Conservation (phyloP, 2,888 invertebrate species). For the Heliconius ismenius region DNA sequence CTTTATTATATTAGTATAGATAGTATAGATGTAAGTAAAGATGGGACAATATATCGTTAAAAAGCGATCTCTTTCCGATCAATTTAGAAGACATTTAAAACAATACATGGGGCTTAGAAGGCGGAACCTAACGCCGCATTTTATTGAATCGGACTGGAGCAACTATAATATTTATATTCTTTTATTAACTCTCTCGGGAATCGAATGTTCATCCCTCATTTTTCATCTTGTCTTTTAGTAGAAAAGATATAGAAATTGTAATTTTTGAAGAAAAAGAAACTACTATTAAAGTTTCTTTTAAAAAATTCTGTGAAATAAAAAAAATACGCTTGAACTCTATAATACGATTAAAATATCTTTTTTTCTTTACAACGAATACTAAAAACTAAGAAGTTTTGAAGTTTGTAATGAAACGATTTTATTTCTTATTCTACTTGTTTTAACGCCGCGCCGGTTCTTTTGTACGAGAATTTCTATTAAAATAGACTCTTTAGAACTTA, state of each 20-base stretch:
- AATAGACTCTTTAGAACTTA: background rate
- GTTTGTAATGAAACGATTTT: conserved; percentile 8
- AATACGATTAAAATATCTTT: conserved; percentile 2
- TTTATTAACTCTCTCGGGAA: background rate
- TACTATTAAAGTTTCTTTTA: too few relatives aligned
- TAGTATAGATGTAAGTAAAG: background rate
- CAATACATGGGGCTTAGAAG: background rate
- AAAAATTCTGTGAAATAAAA: too few relatives aligned
- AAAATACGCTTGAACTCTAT: background rate
- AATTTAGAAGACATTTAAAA: background rate
- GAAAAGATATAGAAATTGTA: too few relatives aligned
- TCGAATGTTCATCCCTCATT: background rate
- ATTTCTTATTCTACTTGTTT: conserved; percentile 9
- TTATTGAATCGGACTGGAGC: background rate
- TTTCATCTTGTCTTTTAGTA: too few relatives aligned
- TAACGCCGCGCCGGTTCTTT: background rate
- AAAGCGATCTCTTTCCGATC: too few relatives aligned
- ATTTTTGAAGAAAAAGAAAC: too few relatives aligned
- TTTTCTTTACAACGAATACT: background rate
- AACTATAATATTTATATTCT: background rate
- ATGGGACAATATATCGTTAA: background rate
- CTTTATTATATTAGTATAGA: too few relatives aligned
- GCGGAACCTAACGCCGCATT: background rate
- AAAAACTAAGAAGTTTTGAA: background rate
- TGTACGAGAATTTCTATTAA: conserved; percentile 9